Base-by-base conservation (phyloP, 2,888 invertebrate genomes). In the Synergus gifuensis region DNA sequence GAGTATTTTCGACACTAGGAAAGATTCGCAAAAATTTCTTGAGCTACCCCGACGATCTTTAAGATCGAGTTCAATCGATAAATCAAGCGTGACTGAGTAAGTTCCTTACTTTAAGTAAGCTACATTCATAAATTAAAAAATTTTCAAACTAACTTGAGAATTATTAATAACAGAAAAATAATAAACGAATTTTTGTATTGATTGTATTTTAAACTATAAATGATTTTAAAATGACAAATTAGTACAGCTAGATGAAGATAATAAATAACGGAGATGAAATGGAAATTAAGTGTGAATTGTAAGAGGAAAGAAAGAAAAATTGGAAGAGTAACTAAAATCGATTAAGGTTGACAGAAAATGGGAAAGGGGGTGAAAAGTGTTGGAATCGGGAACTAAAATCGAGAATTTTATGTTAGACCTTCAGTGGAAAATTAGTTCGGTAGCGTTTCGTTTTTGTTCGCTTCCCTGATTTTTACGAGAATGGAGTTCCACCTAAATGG, bases 401-500 rank as follows among this genome's bases (percentile, higher is more conserved):
- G 12, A 16, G 64, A 36, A 8, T 16, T 64, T 40, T 64, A 64
- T 40, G 64, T 64, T 36, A 36, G 40, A 63, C 9, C 42, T 18
- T n/a, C 42, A 11, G 66, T 18, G 42, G 66, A 66, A 42, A 66
- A 66, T 66, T 66, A 66, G 66, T 44, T 44, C 18, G 66, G n/a
- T 44, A 42, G 66, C 40, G 42, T 40, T 66, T 42, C n/a, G 42
- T n/a, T 44, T 42, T n/a, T n/a, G 0, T 40, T 64, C 64, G 28
- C 64, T 64, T 64, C 16, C 18, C 18, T 66, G 66, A 66, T 66
- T 66, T 66, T 66, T 40, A 66, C 66, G 66, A 66, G 66, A 66
- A 66, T 66, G 66, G 66, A 66, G 44, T 66, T 44, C 42, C 66
- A 44, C 66, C 66, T 66, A 40, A 44, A 11, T 40, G 42, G 66